Evolutionary conservation across 1,140 invertebrate species (phyloP), one percentile per base, ranked within the genome.

Genomic region (Brachystomella parvula): DNA sequence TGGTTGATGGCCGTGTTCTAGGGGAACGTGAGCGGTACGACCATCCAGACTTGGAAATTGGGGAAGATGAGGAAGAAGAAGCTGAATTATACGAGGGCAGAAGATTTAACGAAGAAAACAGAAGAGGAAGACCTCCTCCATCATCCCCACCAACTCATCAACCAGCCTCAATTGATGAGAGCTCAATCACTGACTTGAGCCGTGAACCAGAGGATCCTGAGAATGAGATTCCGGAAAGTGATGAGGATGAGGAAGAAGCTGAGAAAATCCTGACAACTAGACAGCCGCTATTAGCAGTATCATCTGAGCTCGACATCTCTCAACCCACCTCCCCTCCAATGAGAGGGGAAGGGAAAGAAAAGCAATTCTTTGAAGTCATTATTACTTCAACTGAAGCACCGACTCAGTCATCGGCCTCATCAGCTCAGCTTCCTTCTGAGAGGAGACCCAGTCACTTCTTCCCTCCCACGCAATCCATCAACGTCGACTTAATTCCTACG

Each of bases 31-130:
- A 47, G 33, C 3, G 26, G 33, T 26, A 62, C 21, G 15, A 62
- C n/a, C 33, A 60, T 17, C 58, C 9, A 60, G 29, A 35, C 3
- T 60, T 60, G 61, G 32, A 60, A 29, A 29, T 24, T 15, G 64
- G 63, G 3, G 57, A 65, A 26, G 64, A 61, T 61, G 64, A 61
- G 30, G 35, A 60, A 3, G 31, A 35, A 60, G 49, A 35, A 15
- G n/a, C 2, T 12, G 39, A 47, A 15, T 30, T 29, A 3, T 62
- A 66, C 21, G 32, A 58, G 33, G 49, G 56, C 2, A 65, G 63
- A 21, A 12, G 57, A 12, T 32, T 47, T 29, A 60, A 24, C 19
- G 61, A 63, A 30, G 26, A 35, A 63, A 39, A 33, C 21, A 26
- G 61, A 58, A 31, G 56, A 31, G 47, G 44, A 64, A 19, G 47